Evolutionary conservation across 2,888 invertebrate species (phyloP).

Genomic region (Theristus sp.): DNA sequence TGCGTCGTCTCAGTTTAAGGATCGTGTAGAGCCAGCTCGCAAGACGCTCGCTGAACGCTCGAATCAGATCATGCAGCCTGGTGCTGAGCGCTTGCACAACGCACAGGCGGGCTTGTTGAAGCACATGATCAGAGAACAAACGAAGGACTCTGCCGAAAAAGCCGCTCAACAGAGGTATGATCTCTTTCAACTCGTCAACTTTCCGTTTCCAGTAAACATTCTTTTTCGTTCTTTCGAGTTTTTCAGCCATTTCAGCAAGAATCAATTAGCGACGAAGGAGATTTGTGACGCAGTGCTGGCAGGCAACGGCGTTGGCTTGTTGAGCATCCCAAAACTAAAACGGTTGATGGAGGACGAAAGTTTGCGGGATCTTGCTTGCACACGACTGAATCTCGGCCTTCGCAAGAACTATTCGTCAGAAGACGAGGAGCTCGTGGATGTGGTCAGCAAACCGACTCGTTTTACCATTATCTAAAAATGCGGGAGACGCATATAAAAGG

Average conservation of each 20-base stretch:
- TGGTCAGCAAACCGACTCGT: conserved; percentile 49
- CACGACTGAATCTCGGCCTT: conserved; percentile 76
- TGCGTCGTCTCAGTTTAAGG: not conserved
- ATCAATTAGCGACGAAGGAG: conserved; percentile 25
- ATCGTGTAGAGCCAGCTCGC: not conserved
- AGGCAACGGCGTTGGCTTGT: conserved; percentile 88
- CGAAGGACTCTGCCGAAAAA: conserved; percentile 12
- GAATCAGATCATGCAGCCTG: not conserved
- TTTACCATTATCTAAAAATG: too few relatives aligned
- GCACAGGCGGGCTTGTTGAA: conserved; percentile 2
- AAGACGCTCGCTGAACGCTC: not conserved
- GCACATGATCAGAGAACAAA: conserved; percentile 5
- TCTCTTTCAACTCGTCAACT: too few relatives aligned
- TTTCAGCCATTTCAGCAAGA: conserved; percentile 22
- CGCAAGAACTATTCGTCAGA: conserved; percentile 79
- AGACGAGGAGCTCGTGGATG: conserved; percentile 81
- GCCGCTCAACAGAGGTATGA: conserved; percentile 20
- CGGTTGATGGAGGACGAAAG: conserved; percentile 91
- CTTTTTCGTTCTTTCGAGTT: too few relatives aligned
- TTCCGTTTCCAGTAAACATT: too few relatives aligned
- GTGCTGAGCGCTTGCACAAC: not conserved
- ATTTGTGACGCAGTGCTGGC: conserved; percentile 45
- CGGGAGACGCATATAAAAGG: too few relatives aligned
- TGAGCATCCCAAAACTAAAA: conserved; percentile 46
- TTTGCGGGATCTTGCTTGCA: conserved; percentile 80